Conservation (phyloP, 2,888 invertebrate species). For the Phytoseiulus persimilis region DNA sequence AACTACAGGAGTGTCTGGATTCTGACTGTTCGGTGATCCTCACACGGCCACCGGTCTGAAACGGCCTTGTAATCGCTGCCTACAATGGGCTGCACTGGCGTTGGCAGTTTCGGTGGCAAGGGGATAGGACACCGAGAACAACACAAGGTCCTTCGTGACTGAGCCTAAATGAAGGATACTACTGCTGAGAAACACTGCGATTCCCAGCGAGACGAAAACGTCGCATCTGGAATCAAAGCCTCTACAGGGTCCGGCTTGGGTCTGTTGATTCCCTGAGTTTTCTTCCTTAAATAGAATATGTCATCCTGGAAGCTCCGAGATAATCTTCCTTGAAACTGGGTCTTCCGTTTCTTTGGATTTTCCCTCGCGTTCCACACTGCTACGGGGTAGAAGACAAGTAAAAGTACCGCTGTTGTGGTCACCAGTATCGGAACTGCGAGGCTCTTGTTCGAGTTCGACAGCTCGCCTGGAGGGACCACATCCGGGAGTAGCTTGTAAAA, state of each 20-base stretch:
- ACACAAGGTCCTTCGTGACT: not conserved
- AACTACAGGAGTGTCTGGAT: not conserved
- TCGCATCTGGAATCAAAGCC: not conserved
- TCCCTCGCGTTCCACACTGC: no score
- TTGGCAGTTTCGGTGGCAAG: slow-evolving; percentile 5
- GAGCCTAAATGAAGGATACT: not conserved
- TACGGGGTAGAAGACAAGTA: no score
- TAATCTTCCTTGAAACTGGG: no score
- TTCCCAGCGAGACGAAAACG: not conserved
- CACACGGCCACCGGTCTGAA: not conserved
- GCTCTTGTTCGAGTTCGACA: no score
- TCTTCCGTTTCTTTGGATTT: no score
- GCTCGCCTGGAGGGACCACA: no score
- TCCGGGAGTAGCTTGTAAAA: no score
- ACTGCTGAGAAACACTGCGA: not conserved
- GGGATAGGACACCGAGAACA: slow-evolving; percentile 5
- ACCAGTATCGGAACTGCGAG: no score
- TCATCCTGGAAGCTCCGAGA: no score
- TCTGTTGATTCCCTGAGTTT: no score
- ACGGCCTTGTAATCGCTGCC: not conserved
- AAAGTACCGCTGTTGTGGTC: no score
- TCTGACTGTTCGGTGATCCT: not conserved
- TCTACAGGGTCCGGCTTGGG: not conserved
- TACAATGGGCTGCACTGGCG: not conserved
- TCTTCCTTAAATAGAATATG: no score